Conservation (phyloP, 2,888 invertebrate species). For the Cantharis rustica region DNA sequence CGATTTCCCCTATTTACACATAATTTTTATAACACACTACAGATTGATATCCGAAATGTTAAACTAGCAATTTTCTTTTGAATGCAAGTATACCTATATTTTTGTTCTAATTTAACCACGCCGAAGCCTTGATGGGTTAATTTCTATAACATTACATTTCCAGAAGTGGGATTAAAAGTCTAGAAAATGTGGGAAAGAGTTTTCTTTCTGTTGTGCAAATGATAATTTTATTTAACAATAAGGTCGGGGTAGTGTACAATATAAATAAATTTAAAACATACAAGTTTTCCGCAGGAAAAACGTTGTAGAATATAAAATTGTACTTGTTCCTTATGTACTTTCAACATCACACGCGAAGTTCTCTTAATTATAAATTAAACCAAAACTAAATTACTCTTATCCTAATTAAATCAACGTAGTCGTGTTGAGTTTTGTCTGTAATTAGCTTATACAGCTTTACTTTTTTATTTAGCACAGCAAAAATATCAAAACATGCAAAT, state of each 20-base stretch:
- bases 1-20: too few relatives aligned
- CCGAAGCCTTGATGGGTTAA: neutral
- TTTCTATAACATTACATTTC: neutral
- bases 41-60: neutral
- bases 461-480: neutral
- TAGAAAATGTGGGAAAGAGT: neutral
- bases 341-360: neutral
- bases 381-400: neutral
- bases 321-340: neutral
- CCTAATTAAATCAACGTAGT: neutral
- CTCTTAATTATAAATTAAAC: neutral
- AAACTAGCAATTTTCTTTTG: neutral
- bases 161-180: neutral
- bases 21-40: too few relatives aligned
- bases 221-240: neutral
- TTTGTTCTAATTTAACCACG: too few relatives aligned
- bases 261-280: neutral
- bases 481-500: neutral
- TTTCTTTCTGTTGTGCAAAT: neutral
- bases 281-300: neutral
- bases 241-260: neutral
- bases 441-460: neutral
- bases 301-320: neutral
- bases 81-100: neutral
- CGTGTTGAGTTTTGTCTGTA: neutral